Evolutionary conservation across 2,797 vertebrate species (phyloP).

Genomic region (Acrocephalus scirpaceus): DNA sequence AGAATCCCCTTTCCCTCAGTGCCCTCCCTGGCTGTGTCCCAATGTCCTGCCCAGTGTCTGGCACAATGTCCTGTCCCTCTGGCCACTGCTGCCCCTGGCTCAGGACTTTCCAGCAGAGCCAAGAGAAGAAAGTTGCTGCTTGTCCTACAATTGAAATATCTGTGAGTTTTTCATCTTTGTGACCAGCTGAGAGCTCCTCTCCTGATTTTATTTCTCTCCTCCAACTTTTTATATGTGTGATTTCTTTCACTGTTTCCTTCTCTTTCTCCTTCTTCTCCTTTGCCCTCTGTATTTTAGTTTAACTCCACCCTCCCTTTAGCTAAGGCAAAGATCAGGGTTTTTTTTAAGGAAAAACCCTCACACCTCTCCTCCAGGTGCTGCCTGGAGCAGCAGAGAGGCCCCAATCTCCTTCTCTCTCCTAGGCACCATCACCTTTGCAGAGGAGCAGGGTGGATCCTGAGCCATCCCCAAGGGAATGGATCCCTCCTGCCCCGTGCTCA

Average conservation of each 20-base stretch:
- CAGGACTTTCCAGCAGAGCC: background rate
- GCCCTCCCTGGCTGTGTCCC: background rate
- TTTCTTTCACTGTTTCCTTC: background rate
- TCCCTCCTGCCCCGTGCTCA: background rate
- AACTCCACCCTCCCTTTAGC: background rate
- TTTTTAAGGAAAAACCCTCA: background rate
- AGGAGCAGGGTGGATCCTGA: background rate
- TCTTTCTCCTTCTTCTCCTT: background rate
- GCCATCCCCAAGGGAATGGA: background rate
- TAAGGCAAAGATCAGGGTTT: background rate
- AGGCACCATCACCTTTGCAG: background rate
- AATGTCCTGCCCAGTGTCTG: background rate
- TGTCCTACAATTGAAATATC: background rate
- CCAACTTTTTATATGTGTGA: background rate
- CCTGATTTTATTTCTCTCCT: background rate
- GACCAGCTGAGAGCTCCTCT: background rate
- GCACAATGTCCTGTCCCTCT: no score
- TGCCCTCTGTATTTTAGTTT: rapidly evolving
- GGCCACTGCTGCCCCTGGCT: background rate
- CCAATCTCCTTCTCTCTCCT: background rate
- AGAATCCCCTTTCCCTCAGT: background rate
- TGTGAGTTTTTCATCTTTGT: background rate
- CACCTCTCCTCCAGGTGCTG: background rate
- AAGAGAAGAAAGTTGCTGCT: background rate
- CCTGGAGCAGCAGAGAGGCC: background rate